These are phyloP conservation scores for Bradypodion pumilum DNA, from an alignment of 2,797 vertebrate genomes.

Conservation along the genomic window DNA sequence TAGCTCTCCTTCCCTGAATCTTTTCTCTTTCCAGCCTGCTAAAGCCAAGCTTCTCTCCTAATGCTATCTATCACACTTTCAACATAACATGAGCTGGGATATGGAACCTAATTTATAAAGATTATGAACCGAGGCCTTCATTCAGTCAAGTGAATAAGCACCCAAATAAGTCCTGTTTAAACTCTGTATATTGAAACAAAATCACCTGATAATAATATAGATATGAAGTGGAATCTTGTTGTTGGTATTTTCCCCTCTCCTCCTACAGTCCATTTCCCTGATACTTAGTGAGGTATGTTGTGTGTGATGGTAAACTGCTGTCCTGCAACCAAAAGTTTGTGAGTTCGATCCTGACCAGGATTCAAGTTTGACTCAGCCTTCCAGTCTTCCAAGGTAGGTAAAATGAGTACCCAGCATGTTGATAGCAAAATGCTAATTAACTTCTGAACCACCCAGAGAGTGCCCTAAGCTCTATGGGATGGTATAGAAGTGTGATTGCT, in stretches of 20 bases:
- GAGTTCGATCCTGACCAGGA: too few species aligned
- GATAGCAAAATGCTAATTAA: too few species aligned
- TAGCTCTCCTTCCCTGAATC: neutral
- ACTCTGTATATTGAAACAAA: neutral
- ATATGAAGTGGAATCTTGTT: neutral
- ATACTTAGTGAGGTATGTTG: neutral
- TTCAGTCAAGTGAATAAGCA: slow-evolving; percentile 2
- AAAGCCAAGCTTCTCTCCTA: slow-evolving; percentile 1
- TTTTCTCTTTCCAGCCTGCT: neutral
- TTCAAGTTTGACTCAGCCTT: too few species aligned
- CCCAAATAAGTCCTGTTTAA: neutral
- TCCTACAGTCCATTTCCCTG: neutral
- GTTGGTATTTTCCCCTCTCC: neutral
- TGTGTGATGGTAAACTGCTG: neutral
- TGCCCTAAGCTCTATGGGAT: too few species aligned
- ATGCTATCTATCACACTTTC: neutral
- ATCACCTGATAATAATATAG: neutral
- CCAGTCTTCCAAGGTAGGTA: too few species aligned
- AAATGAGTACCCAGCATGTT: too few species aligned
- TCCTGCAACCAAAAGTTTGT: too few species aligned
- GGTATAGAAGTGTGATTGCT: too few species aligned
- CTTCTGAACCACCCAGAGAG: too few species aligned
- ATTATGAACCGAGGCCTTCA: neutral
- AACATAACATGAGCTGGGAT: slow-evolving; percentile 1
- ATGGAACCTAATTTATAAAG: slow-evolving; percentile 7